Base-by-base conservation (phyloP, 1,140 invertebrate genomes). In the Sycophila sp. region DNA sequence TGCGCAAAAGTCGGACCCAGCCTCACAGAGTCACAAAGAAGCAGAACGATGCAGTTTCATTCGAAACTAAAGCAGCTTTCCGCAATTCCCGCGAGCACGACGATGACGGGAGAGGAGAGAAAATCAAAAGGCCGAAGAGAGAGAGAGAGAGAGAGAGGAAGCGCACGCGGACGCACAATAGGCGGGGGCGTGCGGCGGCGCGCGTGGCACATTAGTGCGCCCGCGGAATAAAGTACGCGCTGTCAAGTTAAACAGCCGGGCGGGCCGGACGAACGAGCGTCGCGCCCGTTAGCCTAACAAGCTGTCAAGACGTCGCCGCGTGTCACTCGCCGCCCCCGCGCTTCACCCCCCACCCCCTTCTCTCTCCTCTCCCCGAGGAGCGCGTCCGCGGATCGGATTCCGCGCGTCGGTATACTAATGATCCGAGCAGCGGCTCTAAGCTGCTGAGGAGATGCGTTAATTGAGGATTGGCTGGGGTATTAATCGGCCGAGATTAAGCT, bases 241-340 rank as follows among this genome's bases (percentile, higher is more conserved):
- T 75, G 74, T 78, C 75, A 77, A 74, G 76, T 70, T 78, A 80
- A 80, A 81, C 65, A 76, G 75, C 73, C 28, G 64, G 63, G 42
- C 42, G 42, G 24, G 5, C 24, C n/a, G n/a, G n/a, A n/a, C n/a
- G n/a, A n/a, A 47, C 24, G 24, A 47, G 24, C 42, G 7, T 17
- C 32, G 28, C 32, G 34, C 55, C 74, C 79, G 79, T 82, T 82
- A 81, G 77, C 76, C 78, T 83, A 83, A 83, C 81, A 83, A 83
- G 80, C 82, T 83, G 82, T 83, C 82, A 83, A 83, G 82, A 83
- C 80, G 81, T 83, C 82, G 81, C 76, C 79, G 81, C 81, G 77
- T 81, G 81, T 83, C 82, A 83, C 75, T 75, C 13, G 0, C 10
- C 11, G 42, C 11, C 38, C 38, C 38, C 38, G 11, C 38, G 11